These are phyloP conservation scores for Lutjanus campechanus DNA, from an alignment of 2,797 vertebrate genomes.

Conservation along the genomic window DNA sequence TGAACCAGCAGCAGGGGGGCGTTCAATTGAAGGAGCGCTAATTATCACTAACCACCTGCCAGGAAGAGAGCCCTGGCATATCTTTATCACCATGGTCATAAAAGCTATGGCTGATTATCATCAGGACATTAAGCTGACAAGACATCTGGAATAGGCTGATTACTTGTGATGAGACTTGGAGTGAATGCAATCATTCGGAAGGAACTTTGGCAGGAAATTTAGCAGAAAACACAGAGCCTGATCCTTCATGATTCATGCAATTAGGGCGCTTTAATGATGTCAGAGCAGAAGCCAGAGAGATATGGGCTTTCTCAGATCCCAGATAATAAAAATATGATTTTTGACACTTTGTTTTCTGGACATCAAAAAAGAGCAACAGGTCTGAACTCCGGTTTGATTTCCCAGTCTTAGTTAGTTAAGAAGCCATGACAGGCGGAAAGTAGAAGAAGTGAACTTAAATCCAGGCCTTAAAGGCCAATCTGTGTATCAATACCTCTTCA, in stretches of 20 bases:
- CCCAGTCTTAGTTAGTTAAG: background rate
- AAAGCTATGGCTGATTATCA: conserved; percentile 67
- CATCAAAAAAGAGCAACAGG: background rate
- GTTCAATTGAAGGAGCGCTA: conserved; percentile 70
- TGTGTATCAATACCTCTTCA: background rate
- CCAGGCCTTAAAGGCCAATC: background rate
- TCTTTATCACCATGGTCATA: conserved; percentile 69
- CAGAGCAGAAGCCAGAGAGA: background rate
- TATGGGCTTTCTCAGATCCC: background rate
- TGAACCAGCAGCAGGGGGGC: conserved; percentile 70
- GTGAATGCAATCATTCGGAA: conserved; percentile 44
- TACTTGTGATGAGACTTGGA: conserved; percentile 52
- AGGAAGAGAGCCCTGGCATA: conserved; percentile 65
- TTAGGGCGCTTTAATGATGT: conserved; percentile 1
- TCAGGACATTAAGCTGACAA: conserved; percentile 64
- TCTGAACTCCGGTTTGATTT: conserved; percentile 7
- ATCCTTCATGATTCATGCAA: conserved; percentile 16
- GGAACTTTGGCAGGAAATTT: conserved; percentile 45
- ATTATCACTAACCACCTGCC: conserved; percentile 78
- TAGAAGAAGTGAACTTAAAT: background rate
- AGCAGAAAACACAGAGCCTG: conserved; percentile 3
- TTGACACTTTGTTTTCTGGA: background rate
- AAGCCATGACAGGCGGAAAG: background rate
- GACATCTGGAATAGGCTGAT: conserved; percentile 70
- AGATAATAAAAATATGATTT: conserved; percentile 17